Evolutionary conservation across 92 coral and sea anemone genomes (phyloP).

Genomic region (Siderastrea radians): DNA sequence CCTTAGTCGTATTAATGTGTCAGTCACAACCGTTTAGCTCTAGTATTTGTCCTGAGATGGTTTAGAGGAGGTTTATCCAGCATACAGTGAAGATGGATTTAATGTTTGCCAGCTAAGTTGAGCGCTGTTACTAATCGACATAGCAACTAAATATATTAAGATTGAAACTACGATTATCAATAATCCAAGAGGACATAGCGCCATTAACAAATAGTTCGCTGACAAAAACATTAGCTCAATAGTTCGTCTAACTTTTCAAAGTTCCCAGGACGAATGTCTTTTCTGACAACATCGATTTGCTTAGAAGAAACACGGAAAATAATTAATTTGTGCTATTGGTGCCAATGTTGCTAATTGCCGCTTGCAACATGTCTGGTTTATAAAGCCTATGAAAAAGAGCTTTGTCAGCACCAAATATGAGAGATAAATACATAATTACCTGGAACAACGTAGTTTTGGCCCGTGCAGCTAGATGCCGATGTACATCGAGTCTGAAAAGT

Average conservation of each 20-base stretch:
- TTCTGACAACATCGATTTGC: no score
- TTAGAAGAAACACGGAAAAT: not conserved
- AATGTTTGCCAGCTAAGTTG: no score
- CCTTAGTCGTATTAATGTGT: no score
- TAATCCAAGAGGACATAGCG: no score
- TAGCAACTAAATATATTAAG: no score
- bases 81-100: no score
- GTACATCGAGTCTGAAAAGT: constrained; percentile 3
- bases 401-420: not conserved
- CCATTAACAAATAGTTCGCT: no score
- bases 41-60: no score
- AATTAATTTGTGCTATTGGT: not conserved
- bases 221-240: not conserved
- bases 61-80: no score
- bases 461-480: not conserved
- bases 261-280: not conserved
- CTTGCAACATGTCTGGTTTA: not conserved
- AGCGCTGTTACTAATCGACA: no score
- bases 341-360: not conserved
- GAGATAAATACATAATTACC: not conserved
- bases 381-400: not conserved
- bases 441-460: constrained; percentile 18
- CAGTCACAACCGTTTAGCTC: no score
- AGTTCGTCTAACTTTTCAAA: not conserved
- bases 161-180: no score